phyloP scores from a whole-genome alignment of 2,113 vertebrate genomes.

The Cnemophilus loriae region DNA sequence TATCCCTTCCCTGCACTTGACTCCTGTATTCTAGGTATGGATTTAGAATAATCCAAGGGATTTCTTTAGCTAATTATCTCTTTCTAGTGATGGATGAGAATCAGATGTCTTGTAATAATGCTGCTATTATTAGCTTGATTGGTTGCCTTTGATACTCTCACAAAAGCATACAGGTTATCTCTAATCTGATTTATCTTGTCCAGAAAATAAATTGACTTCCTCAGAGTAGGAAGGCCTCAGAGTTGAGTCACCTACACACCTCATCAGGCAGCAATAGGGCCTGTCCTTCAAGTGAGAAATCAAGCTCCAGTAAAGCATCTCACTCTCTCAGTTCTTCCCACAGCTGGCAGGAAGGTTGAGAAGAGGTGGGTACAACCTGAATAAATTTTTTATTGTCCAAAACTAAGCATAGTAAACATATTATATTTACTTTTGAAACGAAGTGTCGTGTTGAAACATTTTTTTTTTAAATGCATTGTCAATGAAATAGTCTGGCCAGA shows the following conservation, averaged over 20 bases:
- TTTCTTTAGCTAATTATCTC: background rate
- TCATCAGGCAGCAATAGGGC: conserved; percentile 9
- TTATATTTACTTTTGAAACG: background rate
- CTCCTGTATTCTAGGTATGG: background rate
- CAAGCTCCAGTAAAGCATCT: background rate
- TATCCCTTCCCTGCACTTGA: background rate
- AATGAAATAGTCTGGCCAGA: background rate
- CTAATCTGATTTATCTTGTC: conserved; percentile 34
- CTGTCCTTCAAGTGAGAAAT: background rate
- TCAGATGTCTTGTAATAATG: background rate
- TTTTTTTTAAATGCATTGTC: background rate
- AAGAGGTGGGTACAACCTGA: background rate
- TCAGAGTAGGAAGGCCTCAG: background rate
- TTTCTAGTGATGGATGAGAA: conserved; percentile 27
- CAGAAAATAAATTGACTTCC: conserved; percentile 38
- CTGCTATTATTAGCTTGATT: conserved; percentile 27
- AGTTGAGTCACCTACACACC: conserved; percentile 38
- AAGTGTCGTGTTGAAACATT: background rate
- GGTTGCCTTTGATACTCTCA: conserved; percentile 1
- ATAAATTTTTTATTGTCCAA: background rate
- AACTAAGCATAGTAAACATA: background rate
- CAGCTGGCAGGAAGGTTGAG: background rate
- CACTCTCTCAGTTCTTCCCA: background rate
- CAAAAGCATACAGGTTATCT: conserved; percentile 3
- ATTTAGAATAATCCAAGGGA: background rate